phyloP scores from a whole-genome alignment of 2,888 invertebrate genomes.

The Ennomos fuscantarius region DNA sequence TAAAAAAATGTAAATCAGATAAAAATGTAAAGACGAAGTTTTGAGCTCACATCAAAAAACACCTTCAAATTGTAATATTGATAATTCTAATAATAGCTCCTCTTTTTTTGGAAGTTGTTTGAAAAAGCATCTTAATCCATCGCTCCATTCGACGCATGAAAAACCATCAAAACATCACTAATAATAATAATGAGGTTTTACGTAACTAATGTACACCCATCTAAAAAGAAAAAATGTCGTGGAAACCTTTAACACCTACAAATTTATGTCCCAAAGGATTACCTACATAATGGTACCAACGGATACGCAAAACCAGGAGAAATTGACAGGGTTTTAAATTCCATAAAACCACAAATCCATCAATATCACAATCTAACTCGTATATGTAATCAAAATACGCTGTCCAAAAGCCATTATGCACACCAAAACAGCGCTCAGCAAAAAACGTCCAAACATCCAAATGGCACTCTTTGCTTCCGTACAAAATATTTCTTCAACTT shows the following conservation, averaged over 20 bases:
- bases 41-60: too few relatives aligned
- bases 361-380: slow-evolving; percentile 34
- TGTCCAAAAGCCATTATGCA: slow-evolving; percentile 38
- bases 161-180: too few relatives aligned
- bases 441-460: slow-evolving; percentile 31
- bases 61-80: too few relatives aligned
- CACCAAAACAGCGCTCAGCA: slow-evolving; percentile 37
- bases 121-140: too few relatives aligned
- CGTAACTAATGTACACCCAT: background rate
- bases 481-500: slow-evolving; percentile 11
- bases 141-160: too few relatives aligned
- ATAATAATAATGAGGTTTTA: too few relatives aligned
- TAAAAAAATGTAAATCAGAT: too few relatives aligned
- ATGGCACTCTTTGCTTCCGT: slow-evolving; percentile 31
- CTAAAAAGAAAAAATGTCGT: background rate
- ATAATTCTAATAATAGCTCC: too few relatives aligned
- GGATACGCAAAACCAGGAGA: slow-evolving; percentile 4
- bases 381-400: slow-evolving; percentile 36
- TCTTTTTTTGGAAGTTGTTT: too few relatives aligned
- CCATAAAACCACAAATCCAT: slow-evolving; percentile 25
- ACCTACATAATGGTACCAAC: slow-evolving; percentile 2
- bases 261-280: slow-evolving; percentile 1
- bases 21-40: too few relatives aligned
- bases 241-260: background rate
- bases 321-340: slow-evolving; percentile 21